These are phyloP conservation scores for Tapirus indicus DNA, from an alignment of 2,797 vertebrate genomes.

Conservation along the genomic window DNA sequence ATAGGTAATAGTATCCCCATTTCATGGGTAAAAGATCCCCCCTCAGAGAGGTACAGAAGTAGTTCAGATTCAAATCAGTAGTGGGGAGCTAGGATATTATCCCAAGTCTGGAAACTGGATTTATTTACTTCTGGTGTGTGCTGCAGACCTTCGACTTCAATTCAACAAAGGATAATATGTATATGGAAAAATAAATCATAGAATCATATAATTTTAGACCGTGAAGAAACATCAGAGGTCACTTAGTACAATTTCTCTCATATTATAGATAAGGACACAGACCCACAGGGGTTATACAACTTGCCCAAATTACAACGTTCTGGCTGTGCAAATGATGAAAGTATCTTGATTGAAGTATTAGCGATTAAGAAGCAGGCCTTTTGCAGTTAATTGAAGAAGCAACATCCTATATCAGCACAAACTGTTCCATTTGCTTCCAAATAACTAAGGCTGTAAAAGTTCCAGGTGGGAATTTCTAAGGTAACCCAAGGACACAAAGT, in stretches of 20 bases:
- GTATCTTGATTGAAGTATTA: slow-evolving; percentile 62
- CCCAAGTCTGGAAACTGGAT: background rate
- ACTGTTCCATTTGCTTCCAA: slow-evolving; percentile 57
- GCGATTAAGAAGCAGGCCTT: slow-evolving; percentile 45
- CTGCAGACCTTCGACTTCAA: background rate
- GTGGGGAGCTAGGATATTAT: background rate
- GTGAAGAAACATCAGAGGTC: slow-evolving; percentile 56
- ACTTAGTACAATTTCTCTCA: slow-evolving; percentile 35
- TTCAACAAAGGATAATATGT: slow-evolving; percentile 1
- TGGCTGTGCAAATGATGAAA: slow-evolving; percentile 58
- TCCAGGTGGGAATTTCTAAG: slow-evolving; percentile 61
- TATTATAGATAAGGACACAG: slow-evolving; percentile 63
- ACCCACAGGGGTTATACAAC: slow-evolving; percentile 46
- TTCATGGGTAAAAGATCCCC: background rate
- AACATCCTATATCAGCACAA: slow-evolving; percentile 49
- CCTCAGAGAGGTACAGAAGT: background rate
- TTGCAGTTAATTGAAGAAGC: slow-evolving; percentile 57
- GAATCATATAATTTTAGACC: slow-evolving; percentile 31
- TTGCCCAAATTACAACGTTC: slow-evolving; percentile 69
- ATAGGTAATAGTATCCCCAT: background rate
- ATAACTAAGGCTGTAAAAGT: slow-evolving; percentile 57
- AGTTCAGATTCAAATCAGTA: slow-evolving; percentile 50
- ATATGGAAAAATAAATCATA: slow-evolving; percentile 39
- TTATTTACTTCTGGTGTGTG: background rate
- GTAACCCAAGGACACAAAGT: slow-evolving; percentile 44